phyloP scores from a whole-genome alignment of 2,888 invertebrate species.

The Calameuta idolon region DNA sequence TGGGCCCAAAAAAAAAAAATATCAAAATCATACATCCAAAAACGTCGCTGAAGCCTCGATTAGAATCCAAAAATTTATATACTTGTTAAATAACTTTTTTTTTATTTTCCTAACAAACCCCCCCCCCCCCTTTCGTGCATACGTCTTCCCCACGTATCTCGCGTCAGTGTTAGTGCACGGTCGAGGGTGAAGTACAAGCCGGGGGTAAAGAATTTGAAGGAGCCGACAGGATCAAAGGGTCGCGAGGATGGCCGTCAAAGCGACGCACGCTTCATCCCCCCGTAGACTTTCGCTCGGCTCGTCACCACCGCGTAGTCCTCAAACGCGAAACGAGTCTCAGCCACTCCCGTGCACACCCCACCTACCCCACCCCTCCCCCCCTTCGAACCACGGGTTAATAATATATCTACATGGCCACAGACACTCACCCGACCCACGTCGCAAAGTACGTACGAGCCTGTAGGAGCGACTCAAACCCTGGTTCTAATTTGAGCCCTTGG shows the following conservation, averaged over 20 bases:
- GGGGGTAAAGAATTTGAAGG: slow-evolving; percentile 2
- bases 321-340: slow-evolving; percentile 3
- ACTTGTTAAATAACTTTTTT: not conserved
- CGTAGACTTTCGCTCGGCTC: slow-evolving; percentile 11
- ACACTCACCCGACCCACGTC: not conserved
- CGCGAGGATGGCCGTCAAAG: slow-evolving; percentile 23
- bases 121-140: not conserved
- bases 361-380: not conserved
- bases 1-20: too few relatives aligned
- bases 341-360: not conserved
- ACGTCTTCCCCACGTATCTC: not conserved
- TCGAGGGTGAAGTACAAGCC: not conserved
- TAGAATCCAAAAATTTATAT: too few relatives aligned
- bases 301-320: slow-evolving; percentile 22
- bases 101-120: not conserved
- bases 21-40: too few relatives aligned
- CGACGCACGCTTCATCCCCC: slow-evolving; percentile 20
- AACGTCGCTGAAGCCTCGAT: too few relatives aligned
- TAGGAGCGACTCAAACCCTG: not conserved
- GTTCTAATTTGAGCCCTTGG: not conserved
- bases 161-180: not conserved
- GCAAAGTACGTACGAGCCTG: not conserved
- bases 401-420: not conserved
- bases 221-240: slow-evolving; percentile 11
- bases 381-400: not conserved